Percentiles rank a stretch among this genome's conserved stretches.
Evolutionary conservation across 2,113 vertebrate species (phyloP).

Genomic region (Perca schrenkii): DNA sequence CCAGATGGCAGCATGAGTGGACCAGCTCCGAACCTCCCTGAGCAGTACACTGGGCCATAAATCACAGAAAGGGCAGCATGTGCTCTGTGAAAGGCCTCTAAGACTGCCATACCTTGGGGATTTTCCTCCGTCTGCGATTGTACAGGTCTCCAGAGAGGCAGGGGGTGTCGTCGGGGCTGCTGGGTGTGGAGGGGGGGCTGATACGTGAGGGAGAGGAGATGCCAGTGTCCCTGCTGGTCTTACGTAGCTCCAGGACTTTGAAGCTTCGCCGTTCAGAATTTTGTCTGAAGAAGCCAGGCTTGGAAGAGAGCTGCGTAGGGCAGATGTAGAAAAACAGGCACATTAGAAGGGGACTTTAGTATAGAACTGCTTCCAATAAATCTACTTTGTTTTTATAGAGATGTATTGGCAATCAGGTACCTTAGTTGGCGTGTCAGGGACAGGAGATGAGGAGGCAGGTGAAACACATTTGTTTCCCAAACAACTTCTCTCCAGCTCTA

Average conservation of each 20-base stretch:
- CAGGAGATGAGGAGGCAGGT: conserved; percentile 87
- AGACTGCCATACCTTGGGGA: conserved; percentile 89
- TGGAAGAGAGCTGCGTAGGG: conserved; percentile 82
- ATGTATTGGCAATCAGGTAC: conserved; percentile 73
- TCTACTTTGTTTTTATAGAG: neutral
- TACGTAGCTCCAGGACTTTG: conserved; percentile 92
- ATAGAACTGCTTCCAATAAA: neutral
- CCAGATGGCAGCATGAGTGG: conserved; percentile 38
- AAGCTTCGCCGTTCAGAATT: conserved; percentile 94
- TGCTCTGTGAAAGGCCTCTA: conserved; percentile 9
- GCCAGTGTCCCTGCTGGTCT: conserved; percentile 89
- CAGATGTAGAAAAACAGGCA: neutral
- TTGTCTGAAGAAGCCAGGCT: conserved; percentile 92
- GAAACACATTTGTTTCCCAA: conserved; percentile 91
- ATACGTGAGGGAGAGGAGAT: conserved; percentile 88
- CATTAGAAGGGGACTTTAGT: neutral
- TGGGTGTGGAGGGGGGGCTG: conserved; percentile 96
- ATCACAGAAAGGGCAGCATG: conserved; percentile 30
- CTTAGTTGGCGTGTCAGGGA: conserved; percentile 90
- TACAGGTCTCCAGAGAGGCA: conserved; percentile 93
- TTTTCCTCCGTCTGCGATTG: conserved; percentile 93
- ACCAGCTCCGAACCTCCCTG: conserved; percentile 16
- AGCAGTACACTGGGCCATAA: conserved; percentile 24
- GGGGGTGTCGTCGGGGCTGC: conserved; percentile 95
- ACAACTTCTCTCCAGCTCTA: conserved; percentile 92